phyloP scores from a whole-genome alignment of 2,888 invertebrate species.

The Mamestra brassicae region DNA sequence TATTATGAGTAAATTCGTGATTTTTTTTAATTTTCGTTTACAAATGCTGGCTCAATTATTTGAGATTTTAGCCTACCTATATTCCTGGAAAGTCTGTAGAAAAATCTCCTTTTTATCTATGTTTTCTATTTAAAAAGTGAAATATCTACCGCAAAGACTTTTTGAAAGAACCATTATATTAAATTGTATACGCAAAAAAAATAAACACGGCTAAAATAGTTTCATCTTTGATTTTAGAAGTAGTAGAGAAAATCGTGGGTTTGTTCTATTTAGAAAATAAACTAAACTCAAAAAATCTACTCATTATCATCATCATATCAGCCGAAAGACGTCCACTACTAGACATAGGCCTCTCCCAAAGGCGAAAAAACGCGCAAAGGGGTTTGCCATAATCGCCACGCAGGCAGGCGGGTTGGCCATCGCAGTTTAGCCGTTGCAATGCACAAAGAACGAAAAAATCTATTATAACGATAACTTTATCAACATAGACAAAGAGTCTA shows the following conservation, averaged over 20 bases:
- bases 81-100: background rate
- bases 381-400: too few relatives aligned
- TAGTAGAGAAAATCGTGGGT: background rate
- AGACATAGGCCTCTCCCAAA: too few relatives aligned
- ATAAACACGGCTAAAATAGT: background rate
- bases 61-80: background rate
- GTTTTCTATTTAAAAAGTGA: background rate
- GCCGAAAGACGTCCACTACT: too few relatives aligned
- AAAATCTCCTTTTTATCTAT: background rate
- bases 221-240: too few relatives aligned
- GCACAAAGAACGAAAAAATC: background rate
- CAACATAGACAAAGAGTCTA: conserved; percentile 49
- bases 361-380: too few relatives aligned
- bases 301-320: too few relatives aligned
- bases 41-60: background rate
- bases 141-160: background rate
- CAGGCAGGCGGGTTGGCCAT: too few relatives aligned
- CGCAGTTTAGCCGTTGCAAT: too few relatives aligned
- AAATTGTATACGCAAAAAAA: background rate
- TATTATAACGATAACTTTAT: conserved; percentile 28
- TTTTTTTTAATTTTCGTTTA: background rate
- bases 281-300: conserved; percentile 11
- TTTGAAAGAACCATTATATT: background rate
- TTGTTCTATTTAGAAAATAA: background rate
- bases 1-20: background rate